Evolutionary conservation across 2,113 vertebrate species (phyloP), one percentile per base, ranked within the genome.

Genomic region (Lampris incognitus): DNA sequence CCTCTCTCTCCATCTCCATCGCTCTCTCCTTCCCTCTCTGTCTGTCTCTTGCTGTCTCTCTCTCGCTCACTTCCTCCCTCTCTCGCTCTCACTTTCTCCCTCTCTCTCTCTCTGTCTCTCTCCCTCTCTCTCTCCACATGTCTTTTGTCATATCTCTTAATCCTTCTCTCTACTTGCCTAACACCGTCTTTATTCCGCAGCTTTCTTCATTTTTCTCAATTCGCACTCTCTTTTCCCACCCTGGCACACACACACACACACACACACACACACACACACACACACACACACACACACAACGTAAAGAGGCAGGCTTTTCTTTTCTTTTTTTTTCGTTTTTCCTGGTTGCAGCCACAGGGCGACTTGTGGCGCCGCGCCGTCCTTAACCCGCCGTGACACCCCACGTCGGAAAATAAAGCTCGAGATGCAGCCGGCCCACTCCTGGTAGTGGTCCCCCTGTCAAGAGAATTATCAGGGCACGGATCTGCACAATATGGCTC

Each of bases 351-450:
- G 76, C 74, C 52, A 59, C 60, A 2, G 77, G 84, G 74, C 72
- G 1, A 73, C 81, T 76, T 36, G 73, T 61, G 54, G 73, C 73
- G 54, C 37, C n/a, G 8, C 69, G 59, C 57, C 68, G 9, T 65
- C 77, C 88, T 89, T 74, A 94, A 90, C 83, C 71, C 9, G 39
- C 66, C 8, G 5, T 83, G 86, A 91, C 89, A 86, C 79, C 83
- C 80, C 84, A 88, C 66, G 7, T 72, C n/a, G 81, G 76, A 74
- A 84, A 89, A 85, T 78, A 82, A 88, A 88, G 79, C 88, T 84
- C 69, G 58, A 38, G 46, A 69, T 52, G 11, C 72, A 50, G 78
- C 78, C 77, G 83, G 88, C 82, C 76, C 83, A 56, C 67, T 90
- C 66, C 51, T 77, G 70, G 54, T 65, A 39, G 60, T 65, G 56